Base-by-base conservation (phyloP, 2,797 vertebrate species). In the Myoxocephalus aenaeus region DNA sequence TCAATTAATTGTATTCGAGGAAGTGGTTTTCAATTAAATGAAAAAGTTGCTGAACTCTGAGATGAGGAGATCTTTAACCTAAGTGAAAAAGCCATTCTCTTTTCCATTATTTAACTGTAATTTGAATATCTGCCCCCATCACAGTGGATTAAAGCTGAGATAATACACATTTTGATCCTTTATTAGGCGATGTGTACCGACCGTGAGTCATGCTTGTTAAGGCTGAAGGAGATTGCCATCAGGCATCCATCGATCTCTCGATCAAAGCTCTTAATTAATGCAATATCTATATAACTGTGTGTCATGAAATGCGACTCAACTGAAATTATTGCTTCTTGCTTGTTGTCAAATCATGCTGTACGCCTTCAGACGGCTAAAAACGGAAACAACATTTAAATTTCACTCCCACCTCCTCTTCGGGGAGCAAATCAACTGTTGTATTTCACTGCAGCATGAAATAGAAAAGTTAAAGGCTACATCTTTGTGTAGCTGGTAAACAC, bases 1-100 rank as follows among this genome's bases (percentile, higher is more conserved):
- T 90, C 91, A 92, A 90, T 91, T 93, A 93, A 92, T 91, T 90
- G 89, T 80, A 91, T 92, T 93, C 65, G 42, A 88, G 91, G 89
- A 94, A 90, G 90, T 83, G 88, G 80, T 86, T 92, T 92, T 88
- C 91, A 84, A 87, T 92, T 92, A 89, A 88, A 92, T 89, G 84
- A 88, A 88, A 92, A 93, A 92, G 89, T 91, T 71, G 82, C 84
- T 84, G 86, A 87, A 92, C 88, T 92, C 87, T 86, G 82, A 90
- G 91, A 92, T 83, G 85, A 86, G 88, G 83, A 89, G 88, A 90
- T 91, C 83, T 92, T 90, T 88, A 90, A 89, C 80, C 89, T 77
- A 85, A 89, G 83, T 84, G 86, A 87, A 88, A 54, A 90, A 90
- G 89, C 87, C 83, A 89, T 91, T 88, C 76, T 79, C 68, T 78